Conservation (phyloP, 2,113 vertebrate genomes). For the Neofelis nebulosa region DNA sequence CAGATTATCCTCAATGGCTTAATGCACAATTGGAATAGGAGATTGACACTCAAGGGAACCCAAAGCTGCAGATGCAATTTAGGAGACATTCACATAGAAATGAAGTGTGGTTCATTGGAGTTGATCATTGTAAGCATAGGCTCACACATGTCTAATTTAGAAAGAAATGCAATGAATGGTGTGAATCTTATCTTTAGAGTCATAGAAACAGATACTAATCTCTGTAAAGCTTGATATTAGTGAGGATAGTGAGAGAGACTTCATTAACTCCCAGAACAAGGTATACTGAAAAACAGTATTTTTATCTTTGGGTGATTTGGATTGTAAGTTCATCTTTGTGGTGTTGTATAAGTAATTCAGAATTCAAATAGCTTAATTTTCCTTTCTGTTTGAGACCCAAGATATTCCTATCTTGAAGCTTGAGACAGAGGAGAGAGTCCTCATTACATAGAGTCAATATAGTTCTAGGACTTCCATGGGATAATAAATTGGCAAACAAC, state of each 20-base stretch:
- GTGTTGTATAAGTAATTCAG: not conserved
- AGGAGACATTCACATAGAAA: conserved; percentile 31
- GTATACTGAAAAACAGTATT: not conserved
- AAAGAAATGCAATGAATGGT: not conserved
- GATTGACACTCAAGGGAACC: not conserved
- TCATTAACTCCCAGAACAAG: not conserved
- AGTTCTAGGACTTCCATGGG: not conserved
- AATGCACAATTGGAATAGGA: not conserved
- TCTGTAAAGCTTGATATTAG: not conserved
- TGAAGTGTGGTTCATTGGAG: not conserved
- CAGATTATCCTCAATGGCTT: not conserved
- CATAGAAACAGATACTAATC: not conserved
- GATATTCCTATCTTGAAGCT: not conserved
- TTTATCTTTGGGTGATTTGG: not conserved
- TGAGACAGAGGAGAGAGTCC: not conserved
- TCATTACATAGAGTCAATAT: not conserved
- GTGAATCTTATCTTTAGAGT: not conserved
- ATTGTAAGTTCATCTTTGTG: not conserved
- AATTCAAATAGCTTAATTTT: not conserved
- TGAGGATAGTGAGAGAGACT: not conserved
- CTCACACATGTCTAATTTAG: not conserved
- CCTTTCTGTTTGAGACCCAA: not conserved
- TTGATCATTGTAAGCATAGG: not conserved
- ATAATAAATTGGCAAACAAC: not conserved
- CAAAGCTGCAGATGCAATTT: not conserved